phyloP scores from a whole-genome alignment of 2,113 vertebrate genomes.

The Panthera uncia region DNA sequence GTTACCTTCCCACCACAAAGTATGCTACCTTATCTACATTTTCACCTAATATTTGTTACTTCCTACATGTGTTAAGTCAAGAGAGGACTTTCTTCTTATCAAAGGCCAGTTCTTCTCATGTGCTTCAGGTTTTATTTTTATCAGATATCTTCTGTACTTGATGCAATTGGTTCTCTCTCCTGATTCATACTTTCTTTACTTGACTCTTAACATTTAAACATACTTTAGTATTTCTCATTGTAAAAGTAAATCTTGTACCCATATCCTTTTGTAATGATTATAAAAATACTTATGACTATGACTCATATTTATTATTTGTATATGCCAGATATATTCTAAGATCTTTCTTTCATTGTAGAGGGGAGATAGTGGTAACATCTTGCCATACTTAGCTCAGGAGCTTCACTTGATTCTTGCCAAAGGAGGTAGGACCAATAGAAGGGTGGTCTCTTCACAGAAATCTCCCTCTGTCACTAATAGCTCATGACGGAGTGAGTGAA shows the following conservation, averaged over 20 bases:
- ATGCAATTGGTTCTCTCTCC: neutral
- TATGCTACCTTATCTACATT: neutral
- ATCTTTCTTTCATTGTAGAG: neutral
- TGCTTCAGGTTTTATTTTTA: neutral
- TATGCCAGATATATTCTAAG: neutral
- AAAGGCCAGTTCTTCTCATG: neutral
- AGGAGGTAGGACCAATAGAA: neutral
- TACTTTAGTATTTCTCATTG: neutral
- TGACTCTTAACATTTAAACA: neutral
- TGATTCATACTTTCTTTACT: neutral
- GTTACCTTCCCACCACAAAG: neutral
- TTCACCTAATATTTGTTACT: neutral
- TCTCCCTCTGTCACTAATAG: neutral
- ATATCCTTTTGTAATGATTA: neutral
- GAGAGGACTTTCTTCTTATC: neutral
- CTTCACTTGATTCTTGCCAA: neutral
- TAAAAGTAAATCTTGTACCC: neutral
- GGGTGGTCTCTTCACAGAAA: neutral
- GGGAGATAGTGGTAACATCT: neutral
- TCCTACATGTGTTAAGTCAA: neutral
- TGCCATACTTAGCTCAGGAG: neutral
- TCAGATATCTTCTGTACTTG: neutral
- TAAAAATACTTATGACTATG: neutral
- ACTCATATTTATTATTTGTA: neutral
- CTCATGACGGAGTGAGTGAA: neutral